Percentiles rank a stretch among this genome's conserved stretches.
Conservation (phyloP, 2,797 vertebrate species). For the Muscicapa comitata region DNA sequence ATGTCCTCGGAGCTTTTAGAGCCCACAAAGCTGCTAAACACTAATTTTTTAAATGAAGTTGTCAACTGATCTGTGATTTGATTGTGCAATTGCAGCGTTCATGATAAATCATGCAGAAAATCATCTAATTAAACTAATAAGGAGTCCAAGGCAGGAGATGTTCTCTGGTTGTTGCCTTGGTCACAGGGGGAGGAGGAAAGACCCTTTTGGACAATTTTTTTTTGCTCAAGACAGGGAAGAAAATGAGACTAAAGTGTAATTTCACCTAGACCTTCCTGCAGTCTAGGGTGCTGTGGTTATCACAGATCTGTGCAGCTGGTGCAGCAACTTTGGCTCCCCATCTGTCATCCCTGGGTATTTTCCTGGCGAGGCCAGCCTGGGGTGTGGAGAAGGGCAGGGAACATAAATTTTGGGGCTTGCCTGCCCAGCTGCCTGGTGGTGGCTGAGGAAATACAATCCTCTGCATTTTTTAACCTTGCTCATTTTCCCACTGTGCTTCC, state of each 20-base stretch:
- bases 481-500: background rate
- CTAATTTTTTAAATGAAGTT: slow-evolving; percentile 67
- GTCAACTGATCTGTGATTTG: slow-evolving; percentile 63
- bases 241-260: background rate
- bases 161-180: slow-evolving; percentile 16
- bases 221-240: background rate
- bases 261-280: background rate
- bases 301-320: background rate
- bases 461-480: background rate
- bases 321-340: background rate
- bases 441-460: background rate
- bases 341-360: background rate
- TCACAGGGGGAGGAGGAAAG: slow-evolving; percentile 1
- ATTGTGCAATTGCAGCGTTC: slow-evolving; percentile 17
- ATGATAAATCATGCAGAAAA: slow-evolving; percentile 64
- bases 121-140: slow-evolving; percentile 66
- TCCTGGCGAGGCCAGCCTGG: background rate
- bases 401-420: background rate
- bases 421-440: background rate
- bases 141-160: slow-evolving; percentile 31
- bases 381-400: background rate
- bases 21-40: slow-evolving; percentile 5
- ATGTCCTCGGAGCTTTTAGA: slow-evolving; percentile 1
- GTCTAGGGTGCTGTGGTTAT: background rate
- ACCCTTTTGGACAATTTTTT: background rate